phyloP scores from a whole-genome alignment of 2,888 invertebrate species.

The Cecidostiba fungosa region DNA sequence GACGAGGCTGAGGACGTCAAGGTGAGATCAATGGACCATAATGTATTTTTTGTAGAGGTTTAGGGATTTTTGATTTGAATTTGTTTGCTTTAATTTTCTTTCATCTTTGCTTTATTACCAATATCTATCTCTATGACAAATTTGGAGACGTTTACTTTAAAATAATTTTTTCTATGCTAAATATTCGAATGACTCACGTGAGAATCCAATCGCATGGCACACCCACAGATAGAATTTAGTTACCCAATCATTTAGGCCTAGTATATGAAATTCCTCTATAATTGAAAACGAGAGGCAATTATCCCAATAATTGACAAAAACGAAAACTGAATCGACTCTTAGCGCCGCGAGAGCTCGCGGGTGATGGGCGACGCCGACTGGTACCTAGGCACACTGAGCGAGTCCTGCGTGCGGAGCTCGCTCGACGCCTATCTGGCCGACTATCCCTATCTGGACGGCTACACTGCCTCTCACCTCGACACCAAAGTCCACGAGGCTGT shows the following conservation, averaged over 20 bases:
- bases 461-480: conserved; percentile 79
- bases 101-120: background rate
- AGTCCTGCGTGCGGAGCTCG: conserved; percentile 75
- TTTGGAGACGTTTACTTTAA: too few relatives aligned
- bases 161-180: too few relatives aligned
- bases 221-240: background rate
- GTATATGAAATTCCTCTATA: too few relatives aligned
- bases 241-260: too few relatives aligned
- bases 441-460: conserved; percentile 79
- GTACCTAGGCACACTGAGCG: conserved; percentile 72
- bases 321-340: background rate
- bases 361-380: conserved; percentile 70
- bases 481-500: conserved; percentile 73
- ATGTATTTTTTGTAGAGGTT: background rate
- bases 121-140: too few relatives aligned
- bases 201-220: conserved; percentile 24
- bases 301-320: background rate
- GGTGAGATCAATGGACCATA: conserved; percentile 62
- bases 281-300: too few relatives aligned
- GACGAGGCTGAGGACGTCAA: conserved; percentile 75
- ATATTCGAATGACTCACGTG: background rate
- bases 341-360: background rate
- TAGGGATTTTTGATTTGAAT: background rate
- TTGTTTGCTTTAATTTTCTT: background rate
- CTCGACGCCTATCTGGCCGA: conserved; percentile 78